Evolutionary conservation across 2,113 vertebrate species (phyloP), one percentile per base, ranked within the genome.

Genomic region (Monopterus albus): DNA sequence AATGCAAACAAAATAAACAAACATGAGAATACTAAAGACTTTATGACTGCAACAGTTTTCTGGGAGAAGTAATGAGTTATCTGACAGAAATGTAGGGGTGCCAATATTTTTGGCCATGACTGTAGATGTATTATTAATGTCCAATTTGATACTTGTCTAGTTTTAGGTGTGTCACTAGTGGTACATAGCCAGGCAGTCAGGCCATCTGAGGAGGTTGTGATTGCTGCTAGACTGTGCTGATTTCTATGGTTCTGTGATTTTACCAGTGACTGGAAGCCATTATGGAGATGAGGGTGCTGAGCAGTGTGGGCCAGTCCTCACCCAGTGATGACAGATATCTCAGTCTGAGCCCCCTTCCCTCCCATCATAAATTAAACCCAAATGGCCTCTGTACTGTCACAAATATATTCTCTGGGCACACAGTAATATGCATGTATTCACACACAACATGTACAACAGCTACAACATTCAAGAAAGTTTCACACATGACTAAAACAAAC

Each of bases 181-280:
- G n/a, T 36, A 9, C n/a, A 23, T 40, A 70, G 66, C 40, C 45
- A 43, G 40, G 40, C 58, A 29, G 33, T 29, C n/a, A 17, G 68
- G 45, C 64, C 67, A 75, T 81, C 60, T 38, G 68, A 79, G 65
- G 51, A 85, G 70, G 65, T 55, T 84, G 78, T 78, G 82, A 77
- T 78, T 76, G 64, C 72, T 71, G 52, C 78, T 85, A 74, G 63
- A 74, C 80, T 81, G 72, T 88, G 79, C 76, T 63, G 81, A 79
- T 89, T 91, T 88, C 88, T 87, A 91, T 84, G 82, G 74, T 71
- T 85, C 58, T 31, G 67, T 84, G 84, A 89, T 86, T 89, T 93
- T 93, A 93, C 71, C 87, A 93, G 91, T 78, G 66, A 92, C 92
- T 93, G 92, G 92, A 93, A 93, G 86, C 88, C 89, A 92, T 93